Evolutionary conservation across 2,113 vertebrate genomes (phyloP).

Genomic region (Thryonomys swinderianus): DNA sequence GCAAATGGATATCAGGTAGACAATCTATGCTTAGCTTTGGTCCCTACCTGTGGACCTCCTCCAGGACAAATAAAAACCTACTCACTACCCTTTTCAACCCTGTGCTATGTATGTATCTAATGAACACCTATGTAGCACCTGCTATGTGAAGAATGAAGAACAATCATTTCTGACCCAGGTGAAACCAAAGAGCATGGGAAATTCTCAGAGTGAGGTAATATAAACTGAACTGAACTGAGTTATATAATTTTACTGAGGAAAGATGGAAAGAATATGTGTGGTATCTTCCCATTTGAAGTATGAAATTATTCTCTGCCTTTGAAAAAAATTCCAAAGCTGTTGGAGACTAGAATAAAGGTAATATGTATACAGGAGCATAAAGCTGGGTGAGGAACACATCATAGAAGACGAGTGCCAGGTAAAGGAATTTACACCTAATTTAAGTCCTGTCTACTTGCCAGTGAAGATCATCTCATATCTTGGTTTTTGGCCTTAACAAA

Average conservation of each 20-base stretch:
- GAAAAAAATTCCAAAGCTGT: neutral
- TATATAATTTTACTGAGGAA: slow-evolving; percentile 5
- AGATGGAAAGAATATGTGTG: neutral
- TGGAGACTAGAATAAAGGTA: neutral
- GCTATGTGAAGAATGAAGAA: neutral
- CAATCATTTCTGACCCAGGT: neutral
- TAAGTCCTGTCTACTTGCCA: neutral
- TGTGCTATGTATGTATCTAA: neutral
- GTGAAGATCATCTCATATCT: neutral
- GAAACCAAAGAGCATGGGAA: neutral
- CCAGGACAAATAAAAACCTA: neutral
- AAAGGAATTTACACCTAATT: neutral
- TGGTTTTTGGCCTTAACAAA: neutral
- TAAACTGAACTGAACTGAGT: neutral
- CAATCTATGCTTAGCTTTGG: neutral
- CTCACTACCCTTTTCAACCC: neutral
- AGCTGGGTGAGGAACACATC: neutral
- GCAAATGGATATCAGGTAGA: neutral
- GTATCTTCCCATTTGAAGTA: neutral
- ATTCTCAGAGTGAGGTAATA: neutral
- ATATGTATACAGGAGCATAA: neutral
- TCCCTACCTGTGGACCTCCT: neutral
- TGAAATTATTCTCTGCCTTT: slow-evolving; percentile 9
- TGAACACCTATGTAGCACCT: neutral
- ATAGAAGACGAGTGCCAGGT: neutral